Conservation (phyloP, 1,140 invertebrate species). For the Trichonephila inaurata region DNA sequence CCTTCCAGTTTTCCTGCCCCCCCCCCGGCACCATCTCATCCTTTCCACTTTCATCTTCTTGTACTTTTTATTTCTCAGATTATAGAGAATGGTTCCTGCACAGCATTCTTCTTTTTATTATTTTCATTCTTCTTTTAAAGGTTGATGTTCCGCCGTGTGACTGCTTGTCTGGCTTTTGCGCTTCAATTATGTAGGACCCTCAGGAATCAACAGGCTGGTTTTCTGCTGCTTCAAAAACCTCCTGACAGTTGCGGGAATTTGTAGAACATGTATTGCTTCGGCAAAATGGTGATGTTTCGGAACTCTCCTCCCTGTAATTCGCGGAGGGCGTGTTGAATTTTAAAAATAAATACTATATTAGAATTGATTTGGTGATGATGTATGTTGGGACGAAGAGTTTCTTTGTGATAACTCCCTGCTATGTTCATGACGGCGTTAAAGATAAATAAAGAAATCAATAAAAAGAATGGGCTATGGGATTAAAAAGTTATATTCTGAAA, state of each 20-base stretch:
- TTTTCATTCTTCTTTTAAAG: neutral
- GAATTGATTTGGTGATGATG: too few species aligned
- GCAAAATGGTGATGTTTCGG: too few species aligned
- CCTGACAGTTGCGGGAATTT: neutral
- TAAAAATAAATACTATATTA: too few species aligned
- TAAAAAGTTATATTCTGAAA: too few species aligned
- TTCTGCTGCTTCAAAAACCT: neutral
- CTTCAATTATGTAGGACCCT: constrained; percentile 14
- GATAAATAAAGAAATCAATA: too few species aligned
- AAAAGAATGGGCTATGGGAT: too few species aligned
- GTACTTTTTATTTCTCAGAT: constrained; percentile 36
- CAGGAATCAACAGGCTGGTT: constrained; percentile 4
- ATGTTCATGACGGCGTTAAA: too few species aligned
- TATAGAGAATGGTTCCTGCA: constrained; percentile 16
- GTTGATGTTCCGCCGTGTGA: constrained; percentile 36
- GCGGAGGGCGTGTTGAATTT: too few species aligned
- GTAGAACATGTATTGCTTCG: too few species aligned
- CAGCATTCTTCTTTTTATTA: neutral
- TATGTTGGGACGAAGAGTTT: too few species aligned
- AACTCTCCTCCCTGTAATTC: too few species aligned
- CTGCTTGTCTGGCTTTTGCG: constrained; percentile 29
- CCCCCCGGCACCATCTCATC: neutral
- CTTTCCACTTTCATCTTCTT: neutral
- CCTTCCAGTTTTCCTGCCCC: neutral
- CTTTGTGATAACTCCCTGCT: too few species aligned